Evolutionary conservation across 2,113 vertebrate species (phyloP).

Genomic region (Rhombomys opimus): DNA sequence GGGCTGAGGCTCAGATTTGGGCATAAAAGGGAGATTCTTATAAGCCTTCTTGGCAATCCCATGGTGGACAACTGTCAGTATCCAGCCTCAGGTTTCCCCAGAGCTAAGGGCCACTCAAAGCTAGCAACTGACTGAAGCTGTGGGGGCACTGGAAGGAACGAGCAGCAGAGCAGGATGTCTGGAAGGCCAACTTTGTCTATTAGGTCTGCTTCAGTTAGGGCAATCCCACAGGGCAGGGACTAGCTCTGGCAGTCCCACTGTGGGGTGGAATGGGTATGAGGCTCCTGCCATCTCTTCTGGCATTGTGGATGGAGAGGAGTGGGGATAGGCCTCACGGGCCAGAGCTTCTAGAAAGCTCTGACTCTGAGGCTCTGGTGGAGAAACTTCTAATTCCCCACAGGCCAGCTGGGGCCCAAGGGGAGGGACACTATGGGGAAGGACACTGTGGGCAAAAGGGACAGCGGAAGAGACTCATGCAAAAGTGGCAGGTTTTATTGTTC

Average conservation of each 20-base stretch:
- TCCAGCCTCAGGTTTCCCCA: background rate
- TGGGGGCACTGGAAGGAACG: background rate
- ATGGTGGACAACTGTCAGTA: background rate
- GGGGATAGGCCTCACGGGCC: rapidly evolving
- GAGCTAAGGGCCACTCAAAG: background rate
- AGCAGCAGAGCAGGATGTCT: background rate
- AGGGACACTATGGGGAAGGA: too few species aligned
- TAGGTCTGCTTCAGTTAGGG: background rate
- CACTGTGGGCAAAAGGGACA: background rate
- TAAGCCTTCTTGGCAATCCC: background rate
- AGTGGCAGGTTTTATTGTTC: slow-evolving; percentile 73
- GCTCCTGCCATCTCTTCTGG: background rate
- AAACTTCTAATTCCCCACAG: background rate
- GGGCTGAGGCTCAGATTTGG: background rate
- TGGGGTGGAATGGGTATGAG: too few species aligned
- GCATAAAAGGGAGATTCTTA: background rate
- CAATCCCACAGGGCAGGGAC: background rate
- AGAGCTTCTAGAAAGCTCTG: background rate
- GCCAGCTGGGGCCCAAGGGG: background rate
- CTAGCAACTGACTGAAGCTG: background rate
- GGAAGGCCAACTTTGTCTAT: background rate
- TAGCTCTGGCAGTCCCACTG: rapidly evolving
- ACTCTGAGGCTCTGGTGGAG: background rate
- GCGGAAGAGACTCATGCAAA: slow-evolving; percentile 67
- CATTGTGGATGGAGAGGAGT: rapidly evolving